Conservation (phyloP, 2,888 invertebrate genomes). For the Odontocerum albicorne region DNA sequence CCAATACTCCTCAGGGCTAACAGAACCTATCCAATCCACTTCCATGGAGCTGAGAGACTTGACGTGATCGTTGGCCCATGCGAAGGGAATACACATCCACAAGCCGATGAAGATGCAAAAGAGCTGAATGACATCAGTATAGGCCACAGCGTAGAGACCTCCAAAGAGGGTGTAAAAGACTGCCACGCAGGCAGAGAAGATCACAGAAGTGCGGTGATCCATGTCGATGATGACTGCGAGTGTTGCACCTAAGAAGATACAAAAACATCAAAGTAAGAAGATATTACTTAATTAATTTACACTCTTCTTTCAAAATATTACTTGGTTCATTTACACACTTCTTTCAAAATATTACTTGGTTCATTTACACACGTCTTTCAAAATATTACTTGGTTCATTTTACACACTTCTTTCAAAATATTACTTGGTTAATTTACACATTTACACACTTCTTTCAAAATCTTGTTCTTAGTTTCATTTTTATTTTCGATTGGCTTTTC, state of each 20-base stretch:
- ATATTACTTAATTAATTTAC: too few species aligned
- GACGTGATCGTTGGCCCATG: constrained; percentile 86
- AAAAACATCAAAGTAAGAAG: too few species aligned
- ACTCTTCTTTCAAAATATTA: too few species aligned
- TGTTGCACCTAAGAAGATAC: constrained; percentile 75
- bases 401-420: too few species aligned
- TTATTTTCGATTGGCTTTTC: too few species aligned
- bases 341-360: too few species aligned
- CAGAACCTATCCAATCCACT: constrained; percentile 86
- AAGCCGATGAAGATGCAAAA: constrained; percentile 97
- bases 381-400: too few species aligned
- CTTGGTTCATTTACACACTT: too few species aligned
- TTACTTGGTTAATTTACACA: too few species aligned
- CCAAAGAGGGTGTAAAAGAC: constrained; percentile 98
- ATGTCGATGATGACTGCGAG: constrained; percentile 96
- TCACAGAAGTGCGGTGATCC: constrained; percentile 89
- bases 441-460: too few species aligned
- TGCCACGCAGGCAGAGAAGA: constrained; percentile 94
- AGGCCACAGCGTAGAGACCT: constrained; percentile 97
- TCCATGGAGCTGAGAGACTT: constrained; percentile 78
- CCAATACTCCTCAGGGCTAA: constrained; percentile 73
- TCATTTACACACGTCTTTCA: too few species aligned
- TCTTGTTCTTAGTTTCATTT: too few species aligned
- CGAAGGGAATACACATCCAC: constrained; percentile 98
- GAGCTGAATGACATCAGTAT: constrained; percentile 97